These are phyloP conservation scores for Anolis apletophallus DNA, from an alignment of 2,797 vertebrate genomes.

Conservation along the genomic window DNA sequence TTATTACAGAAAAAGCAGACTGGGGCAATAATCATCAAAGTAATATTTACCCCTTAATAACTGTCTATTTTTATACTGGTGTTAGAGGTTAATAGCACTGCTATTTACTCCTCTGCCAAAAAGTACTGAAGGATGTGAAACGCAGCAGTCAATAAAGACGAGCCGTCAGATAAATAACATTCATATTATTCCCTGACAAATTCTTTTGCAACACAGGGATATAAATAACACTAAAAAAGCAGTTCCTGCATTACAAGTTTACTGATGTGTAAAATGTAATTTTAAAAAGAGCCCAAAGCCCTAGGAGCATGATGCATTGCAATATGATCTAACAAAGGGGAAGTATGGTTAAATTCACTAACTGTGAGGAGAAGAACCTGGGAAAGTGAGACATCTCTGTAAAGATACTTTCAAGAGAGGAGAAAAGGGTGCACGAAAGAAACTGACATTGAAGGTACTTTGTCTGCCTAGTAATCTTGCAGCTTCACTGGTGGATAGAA, in stretches of 20 bases:
- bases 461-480: neutral
- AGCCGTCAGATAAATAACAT: slow-evolving; percentile 83
- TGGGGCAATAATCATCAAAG: slow-evolving; percentile 79
- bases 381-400: slow-evolving; percentile 67
- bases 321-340: slow-evolving; percentile 62
- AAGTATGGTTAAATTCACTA: slow-evolving; percentile 44
- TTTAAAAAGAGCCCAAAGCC: slow-evolving; percentile 77
- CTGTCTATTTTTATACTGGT: slow-evolving; percentile 80
- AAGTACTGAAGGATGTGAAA: slow-evolving; percentile 81
- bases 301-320: slow-evolving; percentile 52
- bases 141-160: slow-evolving; percentile 82
- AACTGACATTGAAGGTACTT: slow-evolving; percentile 9
- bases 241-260: slow-evolving; percentile 82
- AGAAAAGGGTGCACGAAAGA: slow-evolving; percentile 17
- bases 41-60: slow-evolving; percentile 84
- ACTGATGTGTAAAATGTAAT: slow-evolving; percentile 86
- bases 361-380: slow-evolving; percentile 47
- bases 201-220: slow-evolving; percentile 76
- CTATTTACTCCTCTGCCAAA: slow-evolving; percentile 84
- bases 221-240: slow-evolving; percentile 85
- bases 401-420: slow-evolving; percentile 39
- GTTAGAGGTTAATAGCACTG: slow-evolving; percentile 81
- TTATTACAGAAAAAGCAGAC: slow-evolving; percentile 77
- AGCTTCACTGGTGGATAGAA: slow-evolving; percentile 1
- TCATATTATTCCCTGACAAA: slow-evolving; percentile 83